phyloP scores from a whole-genome alignment of 2,113 vertebrate genomes.

The Rhegmatorhina hoffmannsi region DNA sequence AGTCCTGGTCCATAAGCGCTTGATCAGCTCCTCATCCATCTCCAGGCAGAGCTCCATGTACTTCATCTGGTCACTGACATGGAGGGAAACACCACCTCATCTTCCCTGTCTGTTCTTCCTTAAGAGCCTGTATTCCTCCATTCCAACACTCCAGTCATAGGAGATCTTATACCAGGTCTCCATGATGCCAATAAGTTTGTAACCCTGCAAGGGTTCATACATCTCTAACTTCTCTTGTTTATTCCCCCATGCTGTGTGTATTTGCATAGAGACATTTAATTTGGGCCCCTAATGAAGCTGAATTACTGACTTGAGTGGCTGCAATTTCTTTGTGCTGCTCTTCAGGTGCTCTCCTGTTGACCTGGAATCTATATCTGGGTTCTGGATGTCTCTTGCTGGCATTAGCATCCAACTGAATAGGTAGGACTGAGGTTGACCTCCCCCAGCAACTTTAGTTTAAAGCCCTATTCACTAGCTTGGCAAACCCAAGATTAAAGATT shows the following conservation, averaged over 20 bases:
- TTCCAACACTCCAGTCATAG: not conserved
- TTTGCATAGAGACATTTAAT: not conserved
- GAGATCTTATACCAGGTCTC: not conserved
- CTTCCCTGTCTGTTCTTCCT: not conserved
- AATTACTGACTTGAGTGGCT: not conserved
- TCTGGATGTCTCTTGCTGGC: not conserved
- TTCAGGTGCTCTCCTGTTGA: not conserved
- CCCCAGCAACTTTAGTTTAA: accelerated
- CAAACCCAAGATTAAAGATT: not conserved
- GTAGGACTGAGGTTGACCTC: not conserved
- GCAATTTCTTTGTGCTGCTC: not conserved
- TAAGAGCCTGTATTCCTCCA: not conserved
- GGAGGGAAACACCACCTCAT: not conserved
- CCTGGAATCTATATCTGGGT: not conserved
- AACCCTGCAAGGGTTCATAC: accelerated
- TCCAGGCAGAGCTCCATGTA: not conserved
- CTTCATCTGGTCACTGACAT: not conserved
- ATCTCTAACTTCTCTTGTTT: not conserved
- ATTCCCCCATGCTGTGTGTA: not conserved
- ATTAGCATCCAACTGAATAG: not conserved
- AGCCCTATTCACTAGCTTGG: not conserved
- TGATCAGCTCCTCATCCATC: not conserved
- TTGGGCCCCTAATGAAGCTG: accelerated
- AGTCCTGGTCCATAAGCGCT: too few species aligned
- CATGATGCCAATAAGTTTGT: accelerated